Evolutionary conservation across 2,797 vertebrate genomes (phyloP), one percentile per base, ranked within the genome.

Genomic region (Molossus alvarezi): DNA sequence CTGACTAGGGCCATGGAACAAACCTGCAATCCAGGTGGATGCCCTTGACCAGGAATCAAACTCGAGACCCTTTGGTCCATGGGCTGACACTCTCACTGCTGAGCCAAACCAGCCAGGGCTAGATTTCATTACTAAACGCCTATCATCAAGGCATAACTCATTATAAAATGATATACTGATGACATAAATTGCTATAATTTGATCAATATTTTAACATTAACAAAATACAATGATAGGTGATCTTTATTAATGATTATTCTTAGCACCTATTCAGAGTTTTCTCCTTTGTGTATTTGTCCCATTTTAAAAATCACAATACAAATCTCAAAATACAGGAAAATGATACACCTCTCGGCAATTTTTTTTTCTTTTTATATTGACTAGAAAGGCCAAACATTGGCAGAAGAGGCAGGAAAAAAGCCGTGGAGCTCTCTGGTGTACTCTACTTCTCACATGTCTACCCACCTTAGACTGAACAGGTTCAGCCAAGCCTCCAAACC

Each of bases 121-220:
- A 64, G 23, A 86, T 94, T 90, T 94, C 45, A 96, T 91, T 89
- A 96, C 25, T 87, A 83, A 90, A 95, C 73, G 51, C 17, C 80
- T 81, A 69, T 71, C 33, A 91, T 69, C n/a, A 92, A 96, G 88
- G 65, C 6, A 82, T 23, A 89, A 29, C 15, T 60, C 23, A 76
- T 75, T 55, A 89, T n/a, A 89, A 95, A 94, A 92, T 82, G 33
- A 86, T 64, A 27, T 15, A 64, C 51, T 65, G 33, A 83, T 90
- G 51, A 88, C 17, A n/a, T 91, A 57, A 27, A 87, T 45, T 83
- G 14, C 25, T 69, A 1, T 73, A 79, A 94, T 71, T 48, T 60
- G 72, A 53, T 53, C 58, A 82, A 33, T 71, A 93, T 77, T 93
- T 89, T 73, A 71, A 88, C 29, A 53, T 62, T 80, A 95, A 86